phyloP scores from a whole-genome alignment of 2,797 vertebrate genomes.

The Siniperca obscura region DNA sequence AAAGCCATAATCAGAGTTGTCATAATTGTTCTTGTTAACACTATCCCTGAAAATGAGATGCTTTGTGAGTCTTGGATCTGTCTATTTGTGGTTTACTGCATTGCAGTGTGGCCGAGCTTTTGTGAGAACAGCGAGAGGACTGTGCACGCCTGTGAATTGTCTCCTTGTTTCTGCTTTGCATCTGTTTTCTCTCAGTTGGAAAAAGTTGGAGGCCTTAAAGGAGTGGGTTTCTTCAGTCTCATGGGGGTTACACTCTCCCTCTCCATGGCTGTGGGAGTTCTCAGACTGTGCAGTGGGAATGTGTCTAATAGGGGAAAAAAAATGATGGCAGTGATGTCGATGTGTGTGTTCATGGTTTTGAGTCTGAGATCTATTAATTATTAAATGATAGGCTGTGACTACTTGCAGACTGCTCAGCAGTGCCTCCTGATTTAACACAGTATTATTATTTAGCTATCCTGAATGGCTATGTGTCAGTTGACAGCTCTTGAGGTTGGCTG shows the following conservation, averaged over 20 bases:
- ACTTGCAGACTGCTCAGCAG: constrained; percentile 67
- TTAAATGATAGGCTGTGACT: constrained; percentile 76
- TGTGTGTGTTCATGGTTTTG: constrained; percentile 63
- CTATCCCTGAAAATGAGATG: constrained; percentile 72
- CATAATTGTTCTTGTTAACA: constrained; percentile 81
- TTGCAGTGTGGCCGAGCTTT: constrained; percentile 64
- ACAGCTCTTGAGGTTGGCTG: constrained; percentile 64
- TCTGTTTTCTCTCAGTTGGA: constrained; percentile 81
- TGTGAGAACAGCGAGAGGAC: constrained; percentile 63
- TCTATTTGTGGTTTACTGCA: constrained; percentile 71
- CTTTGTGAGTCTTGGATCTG: constrained; percentile 68
- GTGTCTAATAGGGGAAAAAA: constrained; percentile 66
- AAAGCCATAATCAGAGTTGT: constrained; percentile 78
- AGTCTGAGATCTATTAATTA: constrained; percentile 82
- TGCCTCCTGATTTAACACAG: constrained; percentile 72
- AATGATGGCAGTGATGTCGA: constrained; percentile 62
- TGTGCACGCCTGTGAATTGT: constrained; percentile 70
- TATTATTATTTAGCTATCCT: constrained; percentile 75
- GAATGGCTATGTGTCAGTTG: constrained; percentile 65
- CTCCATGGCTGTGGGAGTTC: constrained; percentile 80
- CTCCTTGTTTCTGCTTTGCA: constrained; percentile 76
- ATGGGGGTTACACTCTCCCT: constrained; percentile 72
- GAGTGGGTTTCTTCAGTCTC: constrained; percentile 74
- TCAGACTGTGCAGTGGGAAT: constrained; percentile 79
- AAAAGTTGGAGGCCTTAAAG: constrained; percentile 79